phyloP scores from a whole-genome alignment of 2,888 invertebrate species.

The Thelaira solivaga region DNA sequence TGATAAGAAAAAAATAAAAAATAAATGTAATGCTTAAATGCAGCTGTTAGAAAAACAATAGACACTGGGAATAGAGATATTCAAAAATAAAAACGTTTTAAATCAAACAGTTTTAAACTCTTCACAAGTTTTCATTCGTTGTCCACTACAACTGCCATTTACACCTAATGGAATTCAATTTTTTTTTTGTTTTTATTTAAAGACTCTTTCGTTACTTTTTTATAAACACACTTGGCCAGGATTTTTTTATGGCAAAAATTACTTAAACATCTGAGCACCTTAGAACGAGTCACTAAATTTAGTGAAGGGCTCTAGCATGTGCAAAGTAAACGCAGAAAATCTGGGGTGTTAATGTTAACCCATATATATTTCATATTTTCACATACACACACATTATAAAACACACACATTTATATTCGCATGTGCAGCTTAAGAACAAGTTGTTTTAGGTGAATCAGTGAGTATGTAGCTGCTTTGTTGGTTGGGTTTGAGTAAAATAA shows the following conservation, averaged over 20 bases:
- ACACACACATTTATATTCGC: no score
- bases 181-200: conserved; percentile 4
- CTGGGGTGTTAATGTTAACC: neutral
- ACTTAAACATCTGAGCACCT: conserved; percentile 21
- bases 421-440: no score
- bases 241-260: neutral
- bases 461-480: neutral
- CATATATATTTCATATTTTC: neutral
- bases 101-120: neutral
- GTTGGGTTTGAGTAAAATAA: neutral
- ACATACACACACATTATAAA: neutral
- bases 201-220: neutral
- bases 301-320: neutral
- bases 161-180: conserved; percentile 4
- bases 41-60: conserved; percentile 21
- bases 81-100: neutral
- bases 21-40: no score
- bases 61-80: neutral
- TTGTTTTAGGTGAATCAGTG: neutral
- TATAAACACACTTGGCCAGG: conserved; percentile 8
- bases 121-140: neutral
- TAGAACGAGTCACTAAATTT: neutral
- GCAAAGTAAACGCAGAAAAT: neutral
- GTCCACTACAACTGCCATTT: conserved; percentile 18
- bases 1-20: no score